Evolutionary conservation across 2,888 invertebrate genomes (phyloP).

Genomic region (Apotomis capreana): DNA sequence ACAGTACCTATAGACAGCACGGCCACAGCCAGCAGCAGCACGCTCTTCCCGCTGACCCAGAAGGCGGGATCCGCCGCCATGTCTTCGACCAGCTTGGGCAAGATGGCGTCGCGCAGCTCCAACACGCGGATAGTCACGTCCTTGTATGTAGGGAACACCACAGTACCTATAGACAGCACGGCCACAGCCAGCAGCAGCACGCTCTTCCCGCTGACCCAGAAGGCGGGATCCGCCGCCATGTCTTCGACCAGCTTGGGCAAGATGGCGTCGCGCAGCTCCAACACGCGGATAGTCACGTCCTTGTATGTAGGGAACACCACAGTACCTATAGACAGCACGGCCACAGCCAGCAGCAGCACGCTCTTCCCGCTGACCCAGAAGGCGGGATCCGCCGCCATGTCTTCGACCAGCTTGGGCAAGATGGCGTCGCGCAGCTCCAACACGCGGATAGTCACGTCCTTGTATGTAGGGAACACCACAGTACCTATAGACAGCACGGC

Average conservation of each 20-base stretch:
- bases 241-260: slow-evolving; percentile 82
- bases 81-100: slow-evolving; percentile 82
- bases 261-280: slow-evolving; percentile 78
- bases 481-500: slow-evolving; percentile 86
- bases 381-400: slow-evolving; percentile 82
- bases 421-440: slow-evolving; percentile 77
- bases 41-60: slow-evolving; percentile 87
- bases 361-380: slow-evolving; percentile 88
- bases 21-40: slow-evolving; percentile 87
- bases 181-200: slow-evolving; percentile 87
- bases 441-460: too few relatives aligned
- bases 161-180: slow-evolving; percentile 84
- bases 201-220: slow-evolving; percentile 87
- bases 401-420: slow-evolving; percentile 82
- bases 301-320: neutral
- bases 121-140: too few relatives aligned
- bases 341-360: slow-evolving; percentile 87
- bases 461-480: neutral
- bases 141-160: neutral
- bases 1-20: slow-evolving; percentile 84
- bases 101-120: slow-evolving; percentile 79
- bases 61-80: slow-evolving; percentile 84
- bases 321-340: slow-evolving; percentile 85
- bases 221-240: slow-evolving; percentile 82
- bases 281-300: too few relatives aligned